These are phyloP conservation scores for Physeter macrocephalus DNA, from an alignment of 2,113 vertebrate species.

Conservation along the genomic window DNA sequence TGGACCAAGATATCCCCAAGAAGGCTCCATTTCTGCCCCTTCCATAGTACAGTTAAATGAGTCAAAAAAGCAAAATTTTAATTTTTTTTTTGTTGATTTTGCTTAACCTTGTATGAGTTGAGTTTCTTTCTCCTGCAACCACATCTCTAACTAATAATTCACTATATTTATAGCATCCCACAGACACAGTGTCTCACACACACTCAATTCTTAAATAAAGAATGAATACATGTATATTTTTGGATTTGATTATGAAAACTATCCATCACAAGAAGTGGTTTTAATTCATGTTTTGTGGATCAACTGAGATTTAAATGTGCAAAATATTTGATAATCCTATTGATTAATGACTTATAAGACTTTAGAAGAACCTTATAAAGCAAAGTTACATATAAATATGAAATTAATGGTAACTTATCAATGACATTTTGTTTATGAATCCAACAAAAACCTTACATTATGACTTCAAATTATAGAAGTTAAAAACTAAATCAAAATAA, in stretches of 20 bases:
- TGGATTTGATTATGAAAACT: neutral
- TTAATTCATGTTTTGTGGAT: neutral
- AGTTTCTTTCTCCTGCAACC: neutral
- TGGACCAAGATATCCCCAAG: neutral
- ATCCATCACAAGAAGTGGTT: neutral
- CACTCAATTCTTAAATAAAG: neutral
- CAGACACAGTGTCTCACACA: neutral
- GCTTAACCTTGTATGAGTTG: neutral
- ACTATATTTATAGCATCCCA: neutral
- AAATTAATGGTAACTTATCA: neutral
- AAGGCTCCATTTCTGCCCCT: neutral
- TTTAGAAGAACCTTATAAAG: neutral
- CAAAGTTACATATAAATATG: neutral
- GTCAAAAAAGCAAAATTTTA: neutral
- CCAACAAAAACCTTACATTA: neutral
- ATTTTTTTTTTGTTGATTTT: neutral
- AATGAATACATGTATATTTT: neutral
- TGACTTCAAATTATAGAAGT: neutral
- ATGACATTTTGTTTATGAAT: neutral
- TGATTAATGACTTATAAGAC: neutral
- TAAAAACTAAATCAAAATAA: neutral
- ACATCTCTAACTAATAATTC: neutral
- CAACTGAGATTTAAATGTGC: neutral
- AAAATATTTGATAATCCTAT: neutral
- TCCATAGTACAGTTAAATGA: neutral